phyloP scores from a whole-genome alignment of 2,113 vertebrate genomes.

The Triplophysa dalaica region DNA sequence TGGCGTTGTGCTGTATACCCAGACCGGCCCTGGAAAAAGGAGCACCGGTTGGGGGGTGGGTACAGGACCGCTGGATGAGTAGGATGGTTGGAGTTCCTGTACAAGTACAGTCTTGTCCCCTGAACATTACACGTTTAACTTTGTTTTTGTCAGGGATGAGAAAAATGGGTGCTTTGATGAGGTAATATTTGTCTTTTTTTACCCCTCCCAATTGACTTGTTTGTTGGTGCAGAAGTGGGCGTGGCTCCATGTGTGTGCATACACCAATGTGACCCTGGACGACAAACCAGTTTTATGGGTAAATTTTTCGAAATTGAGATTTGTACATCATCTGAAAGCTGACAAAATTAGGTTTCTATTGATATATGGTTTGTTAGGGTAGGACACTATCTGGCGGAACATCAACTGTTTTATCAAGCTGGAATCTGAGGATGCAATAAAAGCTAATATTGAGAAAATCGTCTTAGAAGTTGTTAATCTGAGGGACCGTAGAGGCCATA shows the following conservation, averaged over 20 bases:
- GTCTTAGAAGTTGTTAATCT: too few species aligned
- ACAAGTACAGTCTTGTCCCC: conserved; percentile 29
- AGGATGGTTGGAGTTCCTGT: conserved; percentile 42
- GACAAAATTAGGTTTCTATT: too few species aligned
- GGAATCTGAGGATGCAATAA: too few species aligned
- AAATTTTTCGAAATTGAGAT: too few species aligned
- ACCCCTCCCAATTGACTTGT: not conserved
- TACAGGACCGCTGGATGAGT: conserved; percentile 23
- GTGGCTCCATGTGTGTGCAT: not conserved
- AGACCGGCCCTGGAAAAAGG: conserved; percentile 28
- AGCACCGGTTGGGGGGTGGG: conserved; percentile 31
- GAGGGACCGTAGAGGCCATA: too few species aligned
- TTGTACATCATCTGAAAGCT: too few species aligned
- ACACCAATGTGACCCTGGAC: too few species aligned
- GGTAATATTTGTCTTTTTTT: not conserved
- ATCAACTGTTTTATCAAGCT: too few species aligned
- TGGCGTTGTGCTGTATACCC: conserved; percentile 4
- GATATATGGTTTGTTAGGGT: too few species aligned
- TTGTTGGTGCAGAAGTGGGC: not conserved
- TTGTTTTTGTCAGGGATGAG: not conserved
- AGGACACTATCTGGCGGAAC: too few species aligned
- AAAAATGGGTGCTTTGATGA: not conserved
- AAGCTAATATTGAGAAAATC: too few species aligned
- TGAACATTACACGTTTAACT: not conserved
- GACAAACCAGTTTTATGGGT: too few species aligned